A percentile compares a stretch with the other conserved stretches of the same genome.
phyloP scores from a whole-genome alignment of 2,113 vertebrate species.

The Tonatia bakeri region DNA sequence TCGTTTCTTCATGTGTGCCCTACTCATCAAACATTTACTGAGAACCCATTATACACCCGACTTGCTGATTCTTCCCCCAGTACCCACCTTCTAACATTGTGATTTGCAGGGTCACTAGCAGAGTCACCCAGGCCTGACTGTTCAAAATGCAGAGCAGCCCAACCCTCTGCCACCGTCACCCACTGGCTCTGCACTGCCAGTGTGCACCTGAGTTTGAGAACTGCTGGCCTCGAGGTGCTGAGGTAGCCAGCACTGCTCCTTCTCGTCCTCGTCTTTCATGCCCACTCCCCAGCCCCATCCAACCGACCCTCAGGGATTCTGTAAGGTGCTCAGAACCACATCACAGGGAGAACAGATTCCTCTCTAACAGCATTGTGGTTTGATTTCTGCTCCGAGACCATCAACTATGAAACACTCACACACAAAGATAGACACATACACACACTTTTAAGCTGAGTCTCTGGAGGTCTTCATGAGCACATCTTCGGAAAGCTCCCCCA shows the following conservation, averaged over 20 bases:
- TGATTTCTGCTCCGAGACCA: background rate
- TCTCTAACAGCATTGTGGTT: background rate
- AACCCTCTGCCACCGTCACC: background rate
- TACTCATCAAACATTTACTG: background rate
- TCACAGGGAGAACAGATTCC: background rate
- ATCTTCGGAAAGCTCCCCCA: background rate
- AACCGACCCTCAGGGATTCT: background rate
- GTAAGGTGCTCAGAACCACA: background rate
- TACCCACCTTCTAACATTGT: background rate
- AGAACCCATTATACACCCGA: background rate
- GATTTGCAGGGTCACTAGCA: background rate
- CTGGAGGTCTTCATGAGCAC: background rate
- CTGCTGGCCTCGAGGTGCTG: background rate
- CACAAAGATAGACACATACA: background rate
- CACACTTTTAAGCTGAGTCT: background rate
- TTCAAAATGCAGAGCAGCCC: background rate
- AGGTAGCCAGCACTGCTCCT: background rate
- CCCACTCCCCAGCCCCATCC: rapidly evolving
- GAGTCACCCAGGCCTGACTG: too few species aligned
- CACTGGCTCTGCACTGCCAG: rapidly evolving
- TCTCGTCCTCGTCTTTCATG: rapidly evolving
- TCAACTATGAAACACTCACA: background rate
- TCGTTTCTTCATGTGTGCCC: rapidly evolving
- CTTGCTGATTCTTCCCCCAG: background rate
- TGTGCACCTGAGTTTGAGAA: rapidly evolving